A percentile compares a stretch with the other conserved stretches of the same genome.
Evolutionary conservation across 2,113 vertebrate species (phyloP).

Genomic region (Tragelaphus strepsiceros): DNA sequence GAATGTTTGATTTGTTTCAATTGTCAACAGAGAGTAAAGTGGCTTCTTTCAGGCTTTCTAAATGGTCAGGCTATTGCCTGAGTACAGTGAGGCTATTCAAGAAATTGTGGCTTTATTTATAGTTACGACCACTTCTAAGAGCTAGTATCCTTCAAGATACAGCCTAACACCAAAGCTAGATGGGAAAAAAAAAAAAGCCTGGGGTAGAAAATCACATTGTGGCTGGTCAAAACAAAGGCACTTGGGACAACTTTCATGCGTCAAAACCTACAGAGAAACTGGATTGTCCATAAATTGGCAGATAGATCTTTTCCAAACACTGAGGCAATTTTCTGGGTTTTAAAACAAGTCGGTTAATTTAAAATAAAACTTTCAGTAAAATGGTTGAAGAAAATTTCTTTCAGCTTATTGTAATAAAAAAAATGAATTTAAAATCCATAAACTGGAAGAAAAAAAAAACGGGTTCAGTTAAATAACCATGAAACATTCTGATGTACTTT

Average conservation of each 20-base stretch:
- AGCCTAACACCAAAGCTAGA: neutral
- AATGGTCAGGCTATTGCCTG: neutral
- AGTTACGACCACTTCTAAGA: neutral
- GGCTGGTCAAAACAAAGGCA: neutral
- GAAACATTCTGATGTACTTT: neutral
- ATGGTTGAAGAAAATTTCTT: neutral
- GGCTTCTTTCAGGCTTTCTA: neutral
- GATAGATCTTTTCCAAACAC: neutral
- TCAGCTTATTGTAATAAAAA: neutral
- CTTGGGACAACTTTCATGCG: fast-evolving
- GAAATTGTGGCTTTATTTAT: neutral
- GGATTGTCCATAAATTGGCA: neutral
- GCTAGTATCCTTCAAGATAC: neutral
- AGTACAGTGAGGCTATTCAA: neutral
- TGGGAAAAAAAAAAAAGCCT: neutral
- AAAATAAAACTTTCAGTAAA: neutral
- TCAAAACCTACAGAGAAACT: no score
- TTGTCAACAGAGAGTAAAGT: neutral
- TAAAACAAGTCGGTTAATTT: neutral
- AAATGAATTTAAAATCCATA: neutral
- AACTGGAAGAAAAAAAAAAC: neutral
- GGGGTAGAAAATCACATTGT: neutral
- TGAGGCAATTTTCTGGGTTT: neutral
- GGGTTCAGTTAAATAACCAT: neutral
- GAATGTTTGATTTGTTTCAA: neutral